Evolutionary conservation across 2,888 invertebrate species (phyloP), one percentile per base, ranked within the genome.

Genomic region (Hypolimnas misippus): DNA sequence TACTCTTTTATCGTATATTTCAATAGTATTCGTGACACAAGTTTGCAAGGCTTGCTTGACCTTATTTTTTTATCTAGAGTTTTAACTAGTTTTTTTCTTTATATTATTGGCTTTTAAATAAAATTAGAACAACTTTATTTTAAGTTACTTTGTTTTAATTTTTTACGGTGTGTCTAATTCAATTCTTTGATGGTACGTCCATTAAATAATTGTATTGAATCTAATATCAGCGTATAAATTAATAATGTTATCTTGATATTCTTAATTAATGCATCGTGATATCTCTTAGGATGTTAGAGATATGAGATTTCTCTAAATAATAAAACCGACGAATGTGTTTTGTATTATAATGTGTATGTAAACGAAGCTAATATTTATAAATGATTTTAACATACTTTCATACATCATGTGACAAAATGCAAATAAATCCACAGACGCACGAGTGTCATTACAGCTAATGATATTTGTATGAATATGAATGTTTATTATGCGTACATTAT

Each of bases 401-500:
- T 12, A 29, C 44, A 29, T 3, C 25, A 14, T 25, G 14, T 14
- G 29, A 29, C 29, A 25, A 29, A 49, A 29, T 49, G 25, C 25
- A 29, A 29, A 29, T 49, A 29, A 49, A 5, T 25, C 10, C 8
- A 49, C 25, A 29, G 14, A 49, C 49, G n/a, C 21, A 46, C 25
- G 25, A 49, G 40, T 10, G 10, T 56, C 56, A 59, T 62, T 56
- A 53, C 35, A 49, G 25, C 38, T 59, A 65, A 65, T 54, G 57
- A 19, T 58, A 57, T 57, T 62, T 56, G 56, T 62, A 51, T 62
- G 56, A 54, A 65, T 55, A 62, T 64, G 17, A 46, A 44, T 54
- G 50, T 63, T 54, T 59, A 57, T 54, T 52, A 59, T 59, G 49
- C 42, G 51, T 57, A 62, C 62, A 52, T 62, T 57, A 63, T 60